Evolutionary conservation across 2,888 invertebrate genomes (phyloP).

Genomic region (Deroplatys truncata): DNA sequence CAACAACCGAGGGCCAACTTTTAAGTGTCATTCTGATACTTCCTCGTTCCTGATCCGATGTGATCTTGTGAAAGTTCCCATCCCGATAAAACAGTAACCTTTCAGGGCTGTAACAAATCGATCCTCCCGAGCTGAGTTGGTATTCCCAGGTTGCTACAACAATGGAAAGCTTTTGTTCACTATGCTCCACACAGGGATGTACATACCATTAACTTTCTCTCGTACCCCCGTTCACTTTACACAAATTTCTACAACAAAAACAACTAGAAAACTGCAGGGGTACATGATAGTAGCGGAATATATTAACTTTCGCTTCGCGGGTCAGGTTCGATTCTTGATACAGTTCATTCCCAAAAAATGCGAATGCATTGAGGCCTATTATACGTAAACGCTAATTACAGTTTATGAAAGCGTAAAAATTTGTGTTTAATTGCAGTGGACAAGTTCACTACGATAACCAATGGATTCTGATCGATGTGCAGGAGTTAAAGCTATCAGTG

Average conservation of each 20-base stretch:
- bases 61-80: background rate
- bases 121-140: background rate
- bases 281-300: background rate
- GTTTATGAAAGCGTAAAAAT: too few species aligned
- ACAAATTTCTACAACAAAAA: background rate
- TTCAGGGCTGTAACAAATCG: background rate
- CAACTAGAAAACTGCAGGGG: too few species aligned
- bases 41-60: background rate
- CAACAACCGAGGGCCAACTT: background rate
- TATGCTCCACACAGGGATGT: background rate
- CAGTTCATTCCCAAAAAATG: too few species aligned
- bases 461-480: too few species aligned
- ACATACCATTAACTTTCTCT: background rate
- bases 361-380: too few species aligned
- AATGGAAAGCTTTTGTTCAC: background rate
- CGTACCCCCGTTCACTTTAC: background rate
- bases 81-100: background rate
- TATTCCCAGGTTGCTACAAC: background rate
- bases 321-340: background rate
- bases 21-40: background rate
- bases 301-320: background rate
- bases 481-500: too few species aligned
- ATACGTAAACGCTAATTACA: too few species aligned
- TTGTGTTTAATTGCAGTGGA: too few species aligned
- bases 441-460: too few species aligned